Conservation (phyloP, 2,888 invertebrate species). For the Uloborus plumipes region DNA sequence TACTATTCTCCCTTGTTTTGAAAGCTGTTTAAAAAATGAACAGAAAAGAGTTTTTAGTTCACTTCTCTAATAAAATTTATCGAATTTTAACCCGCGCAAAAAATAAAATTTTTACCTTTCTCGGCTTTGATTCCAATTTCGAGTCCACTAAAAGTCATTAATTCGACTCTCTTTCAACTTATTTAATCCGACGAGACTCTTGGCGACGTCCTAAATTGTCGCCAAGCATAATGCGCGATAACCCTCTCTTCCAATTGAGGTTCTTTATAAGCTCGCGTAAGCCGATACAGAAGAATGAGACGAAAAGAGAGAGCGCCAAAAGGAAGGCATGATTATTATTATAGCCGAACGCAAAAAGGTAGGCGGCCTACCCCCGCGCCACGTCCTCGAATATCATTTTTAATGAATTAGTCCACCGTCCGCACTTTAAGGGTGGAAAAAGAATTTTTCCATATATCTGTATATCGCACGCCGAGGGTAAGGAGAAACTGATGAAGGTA, state of each 20-base stretch:
- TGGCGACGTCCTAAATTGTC: too few species aligned
- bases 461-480: slow-evolving; percentile 7
- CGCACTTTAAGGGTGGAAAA: slow-evolving; percentile 33
- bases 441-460: slow-evolving; percentile 36
- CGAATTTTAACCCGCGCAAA: too few species aligned
- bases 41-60: too few species aligned
- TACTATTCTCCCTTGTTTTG: too few species aligned
- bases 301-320: slow-evolving; percentile 25
- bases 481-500: slow-evolving; percentile 57
- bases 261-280: slow-evolving; percentile 61
- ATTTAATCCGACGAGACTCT: too few species aligned
- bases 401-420: slow-evolving; percentile 60
- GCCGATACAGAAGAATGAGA: slow-evolving; percentile 54
- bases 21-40: too few species aligned
- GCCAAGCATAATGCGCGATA: neutral
- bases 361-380: slow-evolving; percentile 1
- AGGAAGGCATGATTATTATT: slow-evolving; percentile 58
- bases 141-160: too few species aligned
- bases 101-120: too few species aligned
- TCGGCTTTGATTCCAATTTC: too few species aligned
- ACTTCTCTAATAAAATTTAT: too few species aligned
- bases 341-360: slow-evolving; percentile 42
- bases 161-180: too few species aligned
- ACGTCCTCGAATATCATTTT: slow-evolving; percentile 60
- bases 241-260: slow-evolving; percentile 55